Evolutionary conservation across 1,140 invertebrate species (phyloP).

Genomic region (Drosophila mojavensis): DNA sequence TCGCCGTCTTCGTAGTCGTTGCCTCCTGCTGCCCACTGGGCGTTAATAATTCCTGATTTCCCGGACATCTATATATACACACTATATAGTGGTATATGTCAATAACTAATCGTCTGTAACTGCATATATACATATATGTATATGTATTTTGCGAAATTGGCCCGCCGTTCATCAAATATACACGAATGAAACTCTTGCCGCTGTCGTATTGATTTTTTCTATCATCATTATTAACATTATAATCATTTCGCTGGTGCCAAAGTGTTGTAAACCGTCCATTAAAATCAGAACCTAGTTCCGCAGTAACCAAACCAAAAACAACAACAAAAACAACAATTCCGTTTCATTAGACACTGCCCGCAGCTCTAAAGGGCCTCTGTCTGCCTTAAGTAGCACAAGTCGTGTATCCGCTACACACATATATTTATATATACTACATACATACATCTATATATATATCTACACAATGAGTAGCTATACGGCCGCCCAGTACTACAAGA

Average conservation of each 20-base stretch:
- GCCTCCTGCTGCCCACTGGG: constrained; percentile 24
- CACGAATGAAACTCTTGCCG: constrained; percentile 49
- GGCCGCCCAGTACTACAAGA: constrained; percentile 78
- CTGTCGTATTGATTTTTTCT: constrained; percentile 58
- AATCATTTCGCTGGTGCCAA: constrained; percentile 61
- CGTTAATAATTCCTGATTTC: constrained; percentile 40
- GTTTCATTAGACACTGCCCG: constrained; percentile 66
- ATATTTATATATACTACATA: constrained; percentile 1
- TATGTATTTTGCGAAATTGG: constrained; percentile 55
- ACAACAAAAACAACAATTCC: constrained; percentile 61
- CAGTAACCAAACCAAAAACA: constrained; percentile 37
- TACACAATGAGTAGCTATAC: constrained; percentile 74
- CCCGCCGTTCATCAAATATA: constrained; percentile 28
- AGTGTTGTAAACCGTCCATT: constrained; percentile 74
- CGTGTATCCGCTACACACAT: constrained; percentile 16
- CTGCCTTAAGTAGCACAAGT: constrained; percentile 60
- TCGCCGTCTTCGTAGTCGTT: neutral
- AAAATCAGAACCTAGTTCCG: constrained; percentile 49
- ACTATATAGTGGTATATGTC: constrained; percentile 23
- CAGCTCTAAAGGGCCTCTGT: constrained; percentile 35
- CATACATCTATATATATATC: constrained; percentile 24
- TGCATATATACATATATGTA: neutral
- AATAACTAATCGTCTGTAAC: constrained; percentile 1
- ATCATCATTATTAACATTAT: constrained; percentile 24
- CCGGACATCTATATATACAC: constrained; percentile 11